Evolutionary conservation across 2,888 invertebrate species (phyloP).

Genomic region (Melangyna quadrimaculata): DNA sequence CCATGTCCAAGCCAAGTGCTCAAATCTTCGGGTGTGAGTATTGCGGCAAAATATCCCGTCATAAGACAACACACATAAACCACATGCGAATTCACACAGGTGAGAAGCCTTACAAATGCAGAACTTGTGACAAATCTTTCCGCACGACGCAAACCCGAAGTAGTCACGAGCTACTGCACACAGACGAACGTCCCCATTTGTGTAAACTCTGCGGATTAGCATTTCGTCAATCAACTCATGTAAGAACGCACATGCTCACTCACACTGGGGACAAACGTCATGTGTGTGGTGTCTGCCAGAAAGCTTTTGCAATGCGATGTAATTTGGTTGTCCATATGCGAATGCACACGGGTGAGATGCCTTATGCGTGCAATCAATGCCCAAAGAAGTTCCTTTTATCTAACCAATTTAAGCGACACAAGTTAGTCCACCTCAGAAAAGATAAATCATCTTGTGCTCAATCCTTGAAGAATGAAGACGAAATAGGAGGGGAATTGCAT

Average conservation of each 20-base stretch:
- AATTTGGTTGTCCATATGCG: constrained; percentile 70
- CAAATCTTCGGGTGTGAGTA: constrained; percentile 48
- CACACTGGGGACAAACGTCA: constrained; percentile 70
- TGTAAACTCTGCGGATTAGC: constrained; percentile 72
- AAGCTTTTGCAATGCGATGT: constrained; percentile 70
- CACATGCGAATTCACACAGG: constrained; percentile 73
- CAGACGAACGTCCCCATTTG: constrained; percentile 73
- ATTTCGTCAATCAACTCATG: constrained; percentile 73
- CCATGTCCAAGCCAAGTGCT: constrained; percentile 16
- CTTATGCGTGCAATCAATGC: constrained; percentile 72
- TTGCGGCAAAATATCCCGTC: constrained; percentile 72
- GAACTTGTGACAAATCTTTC: constrained; percentile 71
- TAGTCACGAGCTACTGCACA: constrained; percentile 73
- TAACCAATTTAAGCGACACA: constrained; percentile 69
- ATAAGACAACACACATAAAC: constrained; percentile 72
- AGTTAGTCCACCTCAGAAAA: constrained; percentile 16
- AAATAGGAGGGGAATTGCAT: constrained; percentile 9
- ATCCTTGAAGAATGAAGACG: not conserved
- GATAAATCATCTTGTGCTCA: not conserved
- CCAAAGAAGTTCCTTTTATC: constrained; percentile 67
- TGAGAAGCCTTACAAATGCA: constrained; percentile 73
- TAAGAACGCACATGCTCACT: constrained; percentile 73
- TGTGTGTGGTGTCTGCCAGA: constrained; percentile 72
- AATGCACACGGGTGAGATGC: constrained; percentile 71
- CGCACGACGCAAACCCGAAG: constrained; percentile 72